Percentiles rank a stretch among this genome's conserved stretches.
phyloP scores from a whole-genome alignment of 2,113 vertebrate species.

The Dissostichus mawsoni region DNA sequence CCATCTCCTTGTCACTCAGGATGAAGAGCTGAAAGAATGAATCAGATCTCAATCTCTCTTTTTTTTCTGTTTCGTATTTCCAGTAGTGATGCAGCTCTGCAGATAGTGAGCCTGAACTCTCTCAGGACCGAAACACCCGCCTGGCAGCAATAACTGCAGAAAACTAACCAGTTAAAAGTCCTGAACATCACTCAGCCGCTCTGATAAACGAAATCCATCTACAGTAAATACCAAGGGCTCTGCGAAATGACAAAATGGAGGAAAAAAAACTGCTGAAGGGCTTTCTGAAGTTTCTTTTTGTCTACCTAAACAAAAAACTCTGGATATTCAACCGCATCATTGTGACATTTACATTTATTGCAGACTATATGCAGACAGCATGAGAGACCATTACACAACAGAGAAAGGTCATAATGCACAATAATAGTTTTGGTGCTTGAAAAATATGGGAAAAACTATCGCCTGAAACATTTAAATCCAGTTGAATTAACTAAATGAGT shows the following conservation, averaged over 20 bases:
- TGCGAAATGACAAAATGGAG: constrained; percentile 43
- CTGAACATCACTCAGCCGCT: constrained; percentile 70
- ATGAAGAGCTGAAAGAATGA: constrained; percentile 36
- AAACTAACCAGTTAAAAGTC: constrained; percentile 78
- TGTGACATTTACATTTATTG: not conserved
- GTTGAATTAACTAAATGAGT: not conserved
- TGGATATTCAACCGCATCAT: not conserved
- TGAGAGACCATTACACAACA: not conserved
- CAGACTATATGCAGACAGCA: not conserved
- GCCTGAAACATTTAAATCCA: not conserved
- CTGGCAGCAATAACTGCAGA: constrained; percentile 72
- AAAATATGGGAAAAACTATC: not conserved
- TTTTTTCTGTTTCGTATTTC: constrained; percentile 43
- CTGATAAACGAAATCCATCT: constrained; percentile 71
- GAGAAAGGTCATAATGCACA: too few relatives aligned
- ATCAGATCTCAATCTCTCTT: not conserved
- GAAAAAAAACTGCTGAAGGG: not conserved
- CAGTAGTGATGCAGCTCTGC: constrained; percentile 55
- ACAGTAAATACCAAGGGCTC: constrained; percentile 62
- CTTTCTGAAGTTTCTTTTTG: constrained; percentile 12
- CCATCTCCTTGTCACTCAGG: constrained; percentile 23
- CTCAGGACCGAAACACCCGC: constrained; percentile 44
- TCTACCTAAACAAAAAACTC: not conserved
- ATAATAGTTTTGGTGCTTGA: not conserved
- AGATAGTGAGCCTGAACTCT: constrained; percentile 64